Base-by-base conservation (phyloP, 2,888 invertebrate species). In the Aradus depressus region DNA sequence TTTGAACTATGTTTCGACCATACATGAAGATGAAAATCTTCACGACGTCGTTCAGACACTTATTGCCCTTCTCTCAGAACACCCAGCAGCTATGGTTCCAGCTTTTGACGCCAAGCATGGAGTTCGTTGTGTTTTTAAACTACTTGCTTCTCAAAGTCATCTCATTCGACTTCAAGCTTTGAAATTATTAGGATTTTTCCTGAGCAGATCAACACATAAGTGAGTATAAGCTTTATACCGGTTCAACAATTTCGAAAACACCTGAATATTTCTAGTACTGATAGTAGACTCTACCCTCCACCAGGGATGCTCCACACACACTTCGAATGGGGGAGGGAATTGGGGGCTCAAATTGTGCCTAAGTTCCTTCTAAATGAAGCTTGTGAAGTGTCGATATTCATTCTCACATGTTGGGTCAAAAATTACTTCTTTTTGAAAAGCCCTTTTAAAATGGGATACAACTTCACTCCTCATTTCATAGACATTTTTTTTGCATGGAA, bases 61-160 rank as follows among this genome's bases (percentile, higher is more conserved):
- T 61, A 96, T 97, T 67, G 88, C 90, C 1, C 72, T 98, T 60
- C 93, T 98, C 89, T 90, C 93, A 6, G 97, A 98, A 68, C 95
- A 97, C 68, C 98, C 98, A 1, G 89, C 95, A 60, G 93, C 95
- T 3, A 92, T 97, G 91, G 96, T 98, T 61, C 98, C 98, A 32
- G 93, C 95, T 48, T 98, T 98, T 70, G 97, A 98, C 72, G 84
- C 87, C 56, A 98, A 97, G 63, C 87, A 90, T 63, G 98, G 97
- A 54, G 87, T 97, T 48, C 77, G 95, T 64, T 90, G 92, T 51
- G 90, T 98, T 62, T 98, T 97, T 75, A 98, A 98, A 69, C 74
- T 99, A 52, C 72, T 99, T 54, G 87, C 92, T 10, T 93, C 96
- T 3, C 90, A 92, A 65, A 95, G 91, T 71, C 97, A 97, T 72